Evolutionary conservation across 2,888 invertebrate species (phyloP), one percentile per base, ranked within the genome.

Genomic region (Xestia ashworthii): DNA sequence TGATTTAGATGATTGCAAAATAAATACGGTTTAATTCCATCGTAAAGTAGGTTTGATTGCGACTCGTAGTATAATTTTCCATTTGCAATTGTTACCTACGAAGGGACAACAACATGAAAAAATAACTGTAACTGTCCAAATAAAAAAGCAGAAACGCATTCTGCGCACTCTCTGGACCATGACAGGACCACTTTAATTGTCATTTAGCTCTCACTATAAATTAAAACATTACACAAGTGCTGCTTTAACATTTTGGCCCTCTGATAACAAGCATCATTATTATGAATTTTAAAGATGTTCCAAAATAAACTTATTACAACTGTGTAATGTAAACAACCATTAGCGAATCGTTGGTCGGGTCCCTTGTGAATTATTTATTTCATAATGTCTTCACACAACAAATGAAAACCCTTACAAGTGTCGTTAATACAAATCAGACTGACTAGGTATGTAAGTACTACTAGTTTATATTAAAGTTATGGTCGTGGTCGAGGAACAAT

Each of bases 401-500:
- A 48, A 62, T 60, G 48, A 46, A 71, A 60, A 16, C 41, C 55
- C n/a, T 32, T 69, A 8, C 12, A 65, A 70, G 44, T 71, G 38
- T 48, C 62, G 62, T 64, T n/a, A 67, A 44, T 44, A 81, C 60
- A 66, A 73, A 82, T 75, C 38, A 46, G 19, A 41, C 44, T 44
- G 11, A 41, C 48, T 68, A 62, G 71, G n/a, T 82, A 53, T 70
- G 73, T 50, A 32, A 58, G 25, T 25, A 71, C 14, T 53, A 67
- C 41, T 60, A 71, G 66, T 69, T 82, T 77, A 71, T 71, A 71
- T 53, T 46, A 72, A 75, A 71, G 64, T 75, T 80, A 77, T 75
- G 74, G 72, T 44, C 48, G 44, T 86, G 66, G 66, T 64, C 44
- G 48, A 79, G 44, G 62, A 55, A 88, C 76, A 82, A 83, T 80